Base-by-base conservation (phyloP, 2,888 invertebrate species). In the Elmis aenea region DNA sequence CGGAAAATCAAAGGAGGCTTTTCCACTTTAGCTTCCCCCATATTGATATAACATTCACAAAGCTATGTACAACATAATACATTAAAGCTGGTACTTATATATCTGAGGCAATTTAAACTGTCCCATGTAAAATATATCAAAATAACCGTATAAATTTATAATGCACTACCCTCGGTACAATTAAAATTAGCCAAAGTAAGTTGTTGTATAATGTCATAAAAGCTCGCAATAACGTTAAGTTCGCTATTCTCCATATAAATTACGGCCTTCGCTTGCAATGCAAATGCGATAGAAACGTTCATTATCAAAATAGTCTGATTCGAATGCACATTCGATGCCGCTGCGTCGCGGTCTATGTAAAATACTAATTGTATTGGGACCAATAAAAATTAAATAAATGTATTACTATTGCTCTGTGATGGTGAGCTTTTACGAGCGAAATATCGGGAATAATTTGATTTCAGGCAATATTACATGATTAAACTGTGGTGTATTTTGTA, bases 281-380 rank as follows among this genome's bases (percentile, higher is more conserved):
- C 54, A 58, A 60, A 59, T 59, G 57, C 59, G 57, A 49, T 51
- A 54, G 57, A 57, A 57, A 53, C 49, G 58, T 59, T 61, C 58
- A 59, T 61, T 61, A 59, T 59, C 59, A 54, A 59, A n/a, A 59
- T 58, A 57, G 58, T 55, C 57, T 53, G 54, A 49, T 44, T 47
- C 55, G 54, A 57, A 57, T 54, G 50, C 50, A 56, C 58, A 55
- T 52, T 48, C 41, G 32, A 45, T 52, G 50, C 52, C 50, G 41
- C 42, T 44, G 53, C 48, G 48, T 51, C 51, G 10, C 23, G 6
- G 12, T 20, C 23, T 29, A 24, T 29, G 21, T 34, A 34, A 34
- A 36, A 30, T 25, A 27, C 23, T 30, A 31, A 26, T 31, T 26
- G 15, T 15, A 23, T 26, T 9, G 38, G 13, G 28, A 25, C 10